phyloP scores from a whole-genome alignment of 1,140 invertebrate genomes.

The Dolichoris vasculosae region DNA sequence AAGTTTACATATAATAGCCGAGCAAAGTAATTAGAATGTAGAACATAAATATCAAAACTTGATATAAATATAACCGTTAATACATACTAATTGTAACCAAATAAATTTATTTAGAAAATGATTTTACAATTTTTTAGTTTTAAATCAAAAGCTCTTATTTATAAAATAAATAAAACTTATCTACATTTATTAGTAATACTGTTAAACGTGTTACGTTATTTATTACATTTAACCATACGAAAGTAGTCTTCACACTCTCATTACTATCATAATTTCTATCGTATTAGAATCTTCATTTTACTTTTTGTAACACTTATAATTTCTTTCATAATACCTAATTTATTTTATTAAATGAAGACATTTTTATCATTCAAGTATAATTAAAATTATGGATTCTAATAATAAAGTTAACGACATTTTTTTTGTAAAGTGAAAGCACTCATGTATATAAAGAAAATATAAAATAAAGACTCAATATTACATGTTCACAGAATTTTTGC shows the following conservation, averaged over 20 bases:
- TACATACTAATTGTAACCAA: neutral
- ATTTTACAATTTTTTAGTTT: neutral
- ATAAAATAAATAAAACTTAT: neutral
- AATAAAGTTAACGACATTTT: too few species aligned
- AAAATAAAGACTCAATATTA: too few species aligned
- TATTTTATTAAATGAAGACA: too few species aligned
- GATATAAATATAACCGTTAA: neutral
- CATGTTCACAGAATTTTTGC: too few species aligned
- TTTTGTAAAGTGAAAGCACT: too few species aligned
- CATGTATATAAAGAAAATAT: too few species aligned
- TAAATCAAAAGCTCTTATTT: neutral
- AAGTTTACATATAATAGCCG: neutral
- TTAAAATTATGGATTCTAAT: too few species aligned
- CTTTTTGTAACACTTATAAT: neutral
- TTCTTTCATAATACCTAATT: neutral
- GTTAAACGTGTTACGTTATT: slow-evolving; percentile 26
- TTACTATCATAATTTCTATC: slow-evolving; percentile 32
- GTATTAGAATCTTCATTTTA: neutral
- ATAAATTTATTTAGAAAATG: neutral
- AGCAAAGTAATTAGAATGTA: neutral
- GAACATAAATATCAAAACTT: neutral
- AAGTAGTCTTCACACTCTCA: slow-evolving; percentile 30
- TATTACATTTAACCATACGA: neutral
- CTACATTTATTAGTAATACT: slow-evolving; percentile 6
- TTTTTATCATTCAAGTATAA: too few species aligned